Conservation (phyloP, 2,797 vertebrate species). For the Sebastes cheni region DNA sequence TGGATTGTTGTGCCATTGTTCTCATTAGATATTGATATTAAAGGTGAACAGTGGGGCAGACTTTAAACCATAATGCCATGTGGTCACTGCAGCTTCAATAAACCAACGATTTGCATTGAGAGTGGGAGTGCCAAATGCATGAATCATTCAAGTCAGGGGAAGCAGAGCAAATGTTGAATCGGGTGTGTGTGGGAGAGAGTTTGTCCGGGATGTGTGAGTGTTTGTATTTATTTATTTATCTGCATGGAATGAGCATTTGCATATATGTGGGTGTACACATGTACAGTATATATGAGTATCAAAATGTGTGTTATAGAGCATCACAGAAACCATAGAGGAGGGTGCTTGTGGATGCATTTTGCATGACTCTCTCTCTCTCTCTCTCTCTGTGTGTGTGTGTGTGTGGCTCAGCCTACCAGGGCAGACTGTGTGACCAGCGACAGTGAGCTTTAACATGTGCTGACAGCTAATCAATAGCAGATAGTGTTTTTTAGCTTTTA, state of each 20-base stretch:
- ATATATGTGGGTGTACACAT: neutral
- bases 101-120: conserved; percentile 30
- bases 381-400: neutral
- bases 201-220: neutral
- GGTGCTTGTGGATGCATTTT: conserved; percentile 9
- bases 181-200: neutral
- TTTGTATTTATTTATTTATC: neutral
- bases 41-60: neutral
- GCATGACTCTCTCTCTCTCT: neutral
- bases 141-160: conserved; percentile 38
- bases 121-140: conserved; percentile 23
- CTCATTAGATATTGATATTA: neutral
- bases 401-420: conserved; percentile 25
- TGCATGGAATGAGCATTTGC: neutral
- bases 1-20: neutral
- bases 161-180: conserved; percentile 25
- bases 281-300: neutral
- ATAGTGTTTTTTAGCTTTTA: conserved; percentile 83
- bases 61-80: neutral
- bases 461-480: conserved; percentile 83
- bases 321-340: neutral
- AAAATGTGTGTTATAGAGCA: neutral
- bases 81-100: conserved; percentile 11
- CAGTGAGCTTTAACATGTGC: conserved; percentile 74
- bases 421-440: conserved; percentile 63